Evolutionary conservation across 2,113 vertebrate genomes (phyloP), one percentile per base, ranked within the genome.

Genomic region (Ibidorhyncha struthersii): DNA sequence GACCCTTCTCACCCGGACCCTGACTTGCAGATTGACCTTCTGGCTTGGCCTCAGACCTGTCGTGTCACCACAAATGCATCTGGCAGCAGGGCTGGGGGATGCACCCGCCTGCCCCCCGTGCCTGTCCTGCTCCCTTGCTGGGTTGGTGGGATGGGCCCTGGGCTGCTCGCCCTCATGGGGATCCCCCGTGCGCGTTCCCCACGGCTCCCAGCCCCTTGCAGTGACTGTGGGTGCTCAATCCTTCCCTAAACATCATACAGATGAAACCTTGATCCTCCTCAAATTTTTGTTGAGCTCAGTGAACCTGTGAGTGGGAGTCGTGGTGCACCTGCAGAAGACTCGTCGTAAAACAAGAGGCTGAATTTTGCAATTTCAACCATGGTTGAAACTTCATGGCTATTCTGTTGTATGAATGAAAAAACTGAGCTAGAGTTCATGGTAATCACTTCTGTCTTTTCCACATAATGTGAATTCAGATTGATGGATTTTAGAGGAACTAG

Each of bases 101-200:
- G 72, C 3, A 8, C 12, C 49, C 21, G 22, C 26, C n/a, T 59
- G n/a, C 16, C 7, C 12, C 29, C 21, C 6, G 17, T 53, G 38
- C 43, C 38, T 45, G 38, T 41, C n/a, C 1, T 0, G 0, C 21
- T 56, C 22, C 45, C 38, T 56, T 62, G 16, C 34, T 2, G 6
- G 20, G 14, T 36, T 6, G 12, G 19, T 38, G 65, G 36, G n/a
- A 29, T 32, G 27, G 26, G 25, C 14, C 14, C n/a, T 43, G 30
- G 23, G 25, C 15, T 67, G 41, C 21, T 17, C 30, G 40, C 8
- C 40, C 59, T 32, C 40, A 4, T 34, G 49, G 41, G 20, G 15
- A 43, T 34, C 14, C 18, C 12, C 0, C 0, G 0, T 40, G 32
- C 34, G 34, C 12, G 10, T 14, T 45, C 25, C 34, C 12, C 27